Evolutionary conservation across 1,140 invertebrate species (phyloP).

Genomic region (Lucilia cuprina): DNA sequence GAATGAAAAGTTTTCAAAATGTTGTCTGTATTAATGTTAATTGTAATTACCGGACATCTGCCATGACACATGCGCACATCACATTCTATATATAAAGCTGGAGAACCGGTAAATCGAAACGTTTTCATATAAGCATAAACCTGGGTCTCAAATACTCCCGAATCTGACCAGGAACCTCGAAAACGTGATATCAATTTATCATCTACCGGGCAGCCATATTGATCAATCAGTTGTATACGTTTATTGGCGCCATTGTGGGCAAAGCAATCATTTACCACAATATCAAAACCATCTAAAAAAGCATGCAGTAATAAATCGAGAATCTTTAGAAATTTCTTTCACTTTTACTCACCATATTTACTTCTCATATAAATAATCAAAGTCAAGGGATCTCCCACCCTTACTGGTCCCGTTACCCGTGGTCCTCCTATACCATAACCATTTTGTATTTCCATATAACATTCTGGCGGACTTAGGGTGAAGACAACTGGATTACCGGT

Average conservation of each 20-base stretch:
- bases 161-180: conserved; percentile 89
- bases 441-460: conserved; percentile 93
- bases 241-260: conserved; percentile 94
- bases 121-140: conserved; percentile 96
- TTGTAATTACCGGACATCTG: conserved; percentile 79
- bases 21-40: background rate
- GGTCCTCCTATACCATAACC: conserved; percentile 85
- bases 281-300: conserved; percentile 87
- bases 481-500: conserved; percentile 95
- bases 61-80: conserved; percentile 95
- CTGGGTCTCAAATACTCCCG: conserved; percentile 89
- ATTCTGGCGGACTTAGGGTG: conserved; percentile 89
- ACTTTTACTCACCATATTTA: conserved; percentile 76
- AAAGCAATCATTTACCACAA: conserved; percentile 94
- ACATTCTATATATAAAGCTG: conserved; percentile 92
- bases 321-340: no score
- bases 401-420: conserved; percentile 84
- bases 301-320: conserved; percentile 27
- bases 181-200: conserved; percentile 92
- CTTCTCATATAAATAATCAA: conserved; percentile 93
- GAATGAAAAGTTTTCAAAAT: conserved; percentile 33
- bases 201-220: conserved; percentile 93
- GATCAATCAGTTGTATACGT: conserved; percentile 89
- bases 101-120: conserved; percentile 91
- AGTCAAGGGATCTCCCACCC: conserved; percentile 90